Percentiles rank a stretch among this genome's conserved stretches.
These are phyloP conservation scores for Zosterops hypoxanthus DNA, from an alignment of 2,113 vertebrate genomes.

Conservation along the genomic window DNA sequence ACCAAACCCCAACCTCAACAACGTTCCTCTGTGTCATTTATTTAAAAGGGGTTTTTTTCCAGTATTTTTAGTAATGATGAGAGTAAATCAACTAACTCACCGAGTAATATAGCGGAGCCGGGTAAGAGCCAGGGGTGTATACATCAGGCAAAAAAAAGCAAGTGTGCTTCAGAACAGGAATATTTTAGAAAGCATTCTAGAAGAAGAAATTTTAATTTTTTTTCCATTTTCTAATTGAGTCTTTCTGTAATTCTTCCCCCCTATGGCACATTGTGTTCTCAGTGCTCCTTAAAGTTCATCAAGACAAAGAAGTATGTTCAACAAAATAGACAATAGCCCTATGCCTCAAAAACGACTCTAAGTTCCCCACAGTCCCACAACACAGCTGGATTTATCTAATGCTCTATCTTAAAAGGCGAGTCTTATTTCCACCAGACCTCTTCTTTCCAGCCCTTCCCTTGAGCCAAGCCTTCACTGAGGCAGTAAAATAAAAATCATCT, in stretches of 20 bases:
- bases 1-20: not conserved
- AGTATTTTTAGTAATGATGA: not conserved
- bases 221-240: not conserved
- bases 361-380: not conserved
- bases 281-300: not conserved
- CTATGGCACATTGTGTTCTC: not conserved
- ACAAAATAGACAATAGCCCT: not conserved
- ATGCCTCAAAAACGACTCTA: not conserved
- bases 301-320: not conserved
- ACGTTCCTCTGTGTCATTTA: not conserved
- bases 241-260: not conserved
- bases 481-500: not conserved
- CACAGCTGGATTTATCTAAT: not conserved
- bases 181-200: not conserved
- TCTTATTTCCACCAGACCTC: not conserved
- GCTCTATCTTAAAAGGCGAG: not conserved
- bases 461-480: not conserved
- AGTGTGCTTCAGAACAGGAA: not conserved
- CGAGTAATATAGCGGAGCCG: not conserved
- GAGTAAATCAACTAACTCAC: not conserved
- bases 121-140: not conserved
- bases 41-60: not conserved
- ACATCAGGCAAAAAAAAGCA: not conserved
- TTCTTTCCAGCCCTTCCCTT: not conserved
- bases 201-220: not conserved